Base-by-base conservation (phyloP, 2,888 invertebrate genomes). In the Zeuzera pyrina region DNA sequence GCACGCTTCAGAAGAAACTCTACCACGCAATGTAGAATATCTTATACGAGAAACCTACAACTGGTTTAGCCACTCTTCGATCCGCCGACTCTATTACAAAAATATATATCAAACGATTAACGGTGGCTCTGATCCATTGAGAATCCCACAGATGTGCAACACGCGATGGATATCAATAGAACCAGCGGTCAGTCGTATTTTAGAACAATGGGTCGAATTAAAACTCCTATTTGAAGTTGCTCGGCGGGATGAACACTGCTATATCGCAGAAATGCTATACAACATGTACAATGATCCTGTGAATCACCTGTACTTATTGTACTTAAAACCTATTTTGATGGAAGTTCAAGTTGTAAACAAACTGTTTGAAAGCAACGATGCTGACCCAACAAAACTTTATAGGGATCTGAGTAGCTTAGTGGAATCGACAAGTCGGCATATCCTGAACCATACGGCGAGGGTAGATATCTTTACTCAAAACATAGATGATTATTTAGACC, bases 161-260 rank as follows among this genome's bases (percentile, higher is more conserved):
- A 41, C 43, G 3, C 38, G 51, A 13, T 56, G 55, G 51, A 30
- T 57, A 7, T 52, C 54, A 5, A 45, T 57, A 28, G 52, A 58
- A 38, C 41, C 42, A 12, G 48, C 57, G 10, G 44, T 56, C 3
- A 15, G 15, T 10, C 38, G 47, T 34, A 53, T 54, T 31, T 26
- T 49, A 10, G 16, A 36, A 10, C 57, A 57, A 38, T 59, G 49
- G 54, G 22, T 47, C 15, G 49, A 52, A 30, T 28, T 57, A 12
- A 49, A 43, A 36, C 31, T 47, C 3, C 46, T 42, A 41, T 53
- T 52, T 31, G 15, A 29, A 12, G 8, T 45, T 5, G 31, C 12
- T 11, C 42, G n/a, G n/a, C n/a, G n/a, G n/a, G n/a, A n/a, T n/a
- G n/a, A n/a, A n/a, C n/a, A n/a, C n/a, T n/a, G n/a, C n/a, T n/a